Percentiles rank a stretch among this genome's conserved stretches.
phyloP scores from a whole-genome alignment of 2,888 invertebrate genomes.

The Conops quadrifasciatus region DNA sequence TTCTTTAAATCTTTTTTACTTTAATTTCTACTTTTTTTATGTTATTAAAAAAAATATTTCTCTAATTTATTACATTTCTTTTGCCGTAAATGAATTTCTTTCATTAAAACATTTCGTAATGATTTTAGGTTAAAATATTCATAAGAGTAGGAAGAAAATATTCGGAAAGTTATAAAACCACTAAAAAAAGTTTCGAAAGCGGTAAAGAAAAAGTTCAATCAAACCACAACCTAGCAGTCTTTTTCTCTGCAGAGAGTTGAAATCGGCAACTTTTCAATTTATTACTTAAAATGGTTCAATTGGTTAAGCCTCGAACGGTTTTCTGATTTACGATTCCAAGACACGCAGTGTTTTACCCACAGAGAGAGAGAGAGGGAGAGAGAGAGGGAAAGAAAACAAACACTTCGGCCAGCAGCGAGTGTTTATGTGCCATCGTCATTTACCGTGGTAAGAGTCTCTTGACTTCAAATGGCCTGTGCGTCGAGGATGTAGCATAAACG shows the following conservation, averaged over 20 bases:
- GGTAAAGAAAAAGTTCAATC: not conserved
- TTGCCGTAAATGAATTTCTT: too few species aligned
- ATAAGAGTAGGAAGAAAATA: conserved; percentile 17
- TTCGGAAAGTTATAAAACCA: conserved; percentile 10
- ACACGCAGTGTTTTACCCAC: conserved; percentile 49
- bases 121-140: not conserved
- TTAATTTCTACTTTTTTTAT: too few species aligned
- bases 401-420: too few species aligned
- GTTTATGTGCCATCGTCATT: too few species aligned
- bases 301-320: conserved; percentile 57
- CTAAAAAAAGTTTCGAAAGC: conserved; percentile 20
- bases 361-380: not conserved
- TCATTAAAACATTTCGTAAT: too few species aligned
- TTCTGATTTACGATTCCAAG: conserved; percentile 53
- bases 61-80: too few species aligned
- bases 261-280: conserved; percentile 57
- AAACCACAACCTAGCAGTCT: conserved; percentile 38
- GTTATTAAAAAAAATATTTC: too few species aligned
- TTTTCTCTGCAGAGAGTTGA: conserved; percentile 44
- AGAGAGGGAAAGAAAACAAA: not conserved
- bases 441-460: too few species aligned
- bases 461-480: too few species aligned
- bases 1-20: too few species aligned
- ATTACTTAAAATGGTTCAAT: conserved; percentile 57
- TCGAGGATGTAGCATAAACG: too few species aligned